Evolutionary conservation across 2,113 vertebrate genomes (phyloP).

Genomic region (Bettongia penicillata): DNA sequence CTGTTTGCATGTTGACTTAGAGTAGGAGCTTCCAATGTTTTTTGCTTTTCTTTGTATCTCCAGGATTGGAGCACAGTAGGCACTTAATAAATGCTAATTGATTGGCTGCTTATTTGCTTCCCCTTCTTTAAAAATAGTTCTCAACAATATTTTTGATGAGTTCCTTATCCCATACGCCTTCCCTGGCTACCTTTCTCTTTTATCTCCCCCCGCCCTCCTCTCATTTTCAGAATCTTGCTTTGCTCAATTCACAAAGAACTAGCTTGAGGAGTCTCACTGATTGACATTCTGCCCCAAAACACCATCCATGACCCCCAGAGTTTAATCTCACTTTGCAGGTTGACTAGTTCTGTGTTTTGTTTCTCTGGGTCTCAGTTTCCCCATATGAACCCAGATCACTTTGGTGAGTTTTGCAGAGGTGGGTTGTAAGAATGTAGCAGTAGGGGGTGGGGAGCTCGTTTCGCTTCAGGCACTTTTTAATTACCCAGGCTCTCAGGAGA

Average conservation of each 20-base stretch:
- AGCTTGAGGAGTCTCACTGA: neutral
- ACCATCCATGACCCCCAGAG: neutral
- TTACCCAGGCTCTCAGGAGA: conserved; percentile 34
- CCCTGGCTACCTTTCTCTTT: neutral
- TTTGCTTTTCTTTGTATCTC: neutral
- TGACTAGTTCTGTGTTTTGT: neutral
- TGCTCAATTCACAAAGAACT: neutral
- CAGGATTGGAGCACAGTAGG: neutral
- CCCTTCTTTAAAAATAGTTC: neutral
- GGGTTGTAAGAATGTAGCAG: neutral
- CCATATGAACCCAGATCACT: neutral
- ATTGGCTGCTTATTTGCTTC: neutral
- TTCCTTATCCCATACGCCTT: neutral
- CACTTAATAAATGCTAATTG: neutral
- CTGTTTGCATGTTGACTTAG: too few relatives aligned
- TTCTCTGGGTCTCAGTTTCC: neutral
- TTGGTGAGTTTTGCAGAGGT: neutral
- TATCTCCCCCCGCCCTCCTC: neutral
- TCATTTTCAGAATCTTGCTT: neutral
- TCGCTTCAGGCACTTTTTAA: conserved; percentile 25
- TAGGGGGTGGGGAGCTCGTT: neutral
- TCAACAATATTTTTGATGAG: neutral
- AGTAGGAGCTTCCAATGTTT: neutral
- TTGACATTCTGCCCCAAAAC: neutral
- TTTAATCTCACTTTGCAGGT: neutral